phyloP scores from a whole-genome alignment of 2,888 invertebrate species.

The Stenchaetothrips biformis region DNA sequence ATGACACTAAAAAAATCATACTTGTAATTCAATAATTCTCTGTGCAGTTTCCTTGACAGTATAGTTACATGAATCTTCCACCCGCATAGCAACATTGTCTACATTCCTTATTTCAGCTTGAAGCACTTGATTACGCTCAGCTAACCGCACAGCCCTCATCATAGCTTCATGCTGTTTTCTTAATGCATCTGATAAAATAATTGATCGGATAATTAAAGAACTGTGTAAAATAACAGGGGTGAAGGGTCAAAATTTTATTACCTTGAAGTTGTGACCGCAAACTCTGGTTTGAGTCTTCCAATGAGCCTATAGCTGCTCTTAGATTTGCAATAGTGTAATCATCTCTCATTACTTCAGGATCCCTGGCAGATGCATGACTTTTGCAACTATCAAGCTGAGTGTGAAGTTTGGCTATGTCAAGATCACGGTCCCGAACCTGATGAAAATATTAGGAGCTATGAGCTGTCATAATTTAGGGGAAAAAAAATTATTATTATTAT shows the following conservation, averaged over 20 bases:
- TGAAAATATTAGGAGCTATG: background rate
- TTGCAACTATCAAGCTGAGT: background rate
- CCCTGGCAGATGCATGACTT: background rate
- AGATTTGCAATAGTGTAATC: background rate
- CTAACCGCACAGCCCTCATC: constrained; percentile 65
- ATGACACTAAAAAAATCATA: background rate
- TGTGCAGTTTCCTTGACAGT: constrained; percentile 57
- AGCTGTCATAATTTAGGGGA: too few relatives aligned
- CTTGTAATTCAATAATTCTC: constrained; percentile 43
- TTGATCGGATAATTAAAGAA: background rate
- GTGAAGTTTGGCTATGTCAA: constrained; percentile 8
- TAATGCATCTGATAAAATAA: constrained; percentile 49
- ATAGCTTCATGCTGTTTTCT: constrained; percentile 75
- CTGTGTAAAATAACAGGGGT: background rate
- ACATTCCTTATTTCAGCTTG: constrained; percentile 67
- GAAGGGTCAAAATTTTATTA: background rate
- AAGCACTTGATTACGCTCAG: constrained; percentile 63
- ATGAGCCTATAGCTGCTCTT: background rate
- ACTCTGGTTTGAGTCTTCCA: constrained; percentile 6
- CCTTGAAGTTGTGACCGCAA: constrained; percentile 1
- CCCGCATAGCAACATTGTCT: constrained; percentile 66
- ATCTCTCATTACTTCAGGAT: background rate
- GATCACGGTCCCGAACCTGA: background rate
- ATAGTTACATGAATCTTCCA: constrained; percentile 71
- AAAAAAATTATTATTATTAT: too few relatives aligned